A percentile compares a stretch with the other conserved stretches of the same genome.
Evolutionary conservation across 64 coral and sea anemone genomes (phyloP).

Genomic region (Hydrozoanthus tunicans): DNA sequence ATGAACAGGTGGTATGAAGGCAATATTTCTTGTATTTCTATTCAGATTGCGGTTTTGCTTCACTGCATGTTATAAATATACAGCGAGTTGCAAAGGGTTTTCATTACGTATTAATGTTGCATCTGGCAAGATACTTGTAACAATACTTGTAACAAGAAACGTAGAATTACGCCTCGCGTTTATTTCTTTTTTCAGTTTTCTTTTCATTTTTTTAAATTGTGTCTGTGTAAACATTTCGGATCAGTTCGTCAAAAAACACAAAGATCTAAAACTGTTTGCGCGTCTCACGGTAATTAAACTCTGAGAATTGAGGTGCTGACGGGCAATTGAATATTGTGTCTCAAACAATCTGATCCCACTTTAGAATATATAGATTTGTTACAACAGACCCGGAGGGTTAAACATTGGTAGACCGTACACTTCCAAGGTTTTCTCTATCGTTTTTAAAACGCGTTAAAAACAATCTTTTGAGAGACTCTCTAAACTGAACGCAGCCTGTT

Average conservation of each 20-base stretch:
- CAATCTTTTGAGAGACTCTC: neutral
- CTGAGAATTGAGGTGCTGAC: neutral
- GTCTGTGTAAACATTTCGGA: neutral
- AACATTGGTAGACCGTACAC: neutral
- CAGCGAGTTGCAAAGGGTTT: neutral
- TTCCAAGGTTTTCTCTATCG: neutral
- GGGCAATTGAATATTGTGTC: neutral
- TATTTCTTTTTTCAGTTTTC: neutral
- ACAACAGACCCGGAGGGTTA: slow-evolving; percentile 10
- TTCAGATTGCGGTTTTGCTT: neutral
- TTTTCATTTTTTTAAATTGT: neutral
- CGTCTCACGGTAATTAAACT: slow-evolving; percentile 26
- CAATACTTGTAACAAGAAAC: no score
- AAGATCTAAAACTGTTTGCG: neutral
- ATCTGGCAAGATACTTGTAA: no score
- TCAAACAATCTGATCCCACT: slow-evolving; percentile 9
- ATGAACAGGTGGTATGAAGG: neutral
- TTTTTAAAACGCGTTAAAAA: neutral
- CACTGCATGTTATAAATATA: neutral
- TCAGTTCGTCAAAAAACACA: neutral
- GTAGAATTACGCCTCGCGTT: neutral
- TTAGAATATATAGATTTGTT: neutral
- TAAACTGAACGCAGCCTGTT: slow-evolving; percentile 49
- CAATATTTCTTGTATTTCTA: neutral
- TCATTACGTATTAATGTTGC: neutral